Base-by-base conservation (phyloP, 2,113 vertebrate genomes). In the Alectura lathami region DNA sequence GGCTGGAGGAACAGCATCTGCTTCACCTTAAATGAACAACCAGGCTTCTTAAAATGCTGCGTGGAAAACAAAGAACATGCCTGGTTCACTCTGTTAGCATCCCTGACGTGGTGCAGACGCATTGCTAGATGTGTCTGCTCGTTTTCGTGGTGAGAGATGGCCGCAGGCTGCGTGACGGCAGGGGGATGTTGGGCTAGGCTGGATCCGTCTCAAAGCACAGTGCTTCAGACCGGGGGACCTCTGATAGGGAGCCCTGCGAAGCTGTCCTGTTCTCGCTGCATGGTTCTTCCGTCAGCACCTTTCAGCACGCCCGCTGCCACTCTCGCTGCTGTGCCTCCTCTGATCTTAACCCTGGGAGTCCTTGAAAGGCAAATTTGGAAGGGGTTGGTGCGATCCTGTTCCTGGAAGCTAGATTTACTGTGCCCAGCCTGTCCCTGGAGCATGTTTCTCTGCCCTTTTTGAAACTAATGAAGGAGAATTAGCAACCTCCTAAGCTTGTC, bases 21-120 rank as follows among this genome's bases (percentile, higher is more conserved):
- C 88, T 94, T 97, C 88, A 94, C 95, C 96, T 96, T 90, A 94
- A 89, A 94, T 95, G 95, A 94, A 91, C 68, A 27, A 92, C 0
- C 0, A 88, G 60, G 68, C 64, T 93, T 72, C 89, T 76, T 74
- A 83, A 93, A 95, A 74, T 56, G 68, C 38, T 78, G 68, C 56
- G 11, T 3, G 56, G 76, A 63, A 91, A 88, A 86, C 67, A 75
- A 63, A 89, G 74, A 83, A 70, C 34, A 21, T 16, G 51, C 56
- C 22, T 0, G 1, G 76, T 78, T 93, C 6, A 0, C 60, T 57
- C 20, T 24, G 24, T 74, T 70, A 60, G 76, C 76, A 64, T 88
- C 77, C 72, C 83, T 91, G 80, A 53, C 1, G 0, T 23, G 85
- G 54, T 64, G 51, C 79, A 63, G 85, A 38, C 10, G 13, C 63